Evolutionary conservation across 2,888 invertebrate species (phyloP).

Genomic region (Drosophila quinaria): DNA sequence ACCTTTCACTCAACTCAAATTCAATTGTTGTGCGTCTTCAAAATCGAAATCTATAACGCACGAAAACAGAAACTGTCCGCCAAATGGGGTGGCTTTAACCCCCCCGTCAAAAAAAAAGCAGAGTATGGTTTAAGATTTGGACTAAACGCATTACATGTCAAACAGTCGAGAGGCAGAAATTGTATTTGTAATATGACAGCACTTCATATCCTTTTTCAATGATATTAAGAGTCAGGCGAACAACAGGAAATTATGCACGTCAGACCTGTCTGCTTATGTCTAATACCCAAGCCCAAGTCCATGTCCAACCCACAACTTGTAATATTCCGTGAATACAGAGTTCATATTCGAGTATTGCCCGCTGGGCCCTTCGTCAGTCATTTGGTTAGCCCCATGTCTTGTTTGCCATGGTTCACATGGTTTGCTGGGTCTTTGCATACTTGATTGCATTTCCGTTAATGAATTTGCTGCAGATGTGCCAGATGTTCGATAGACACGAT

Average conservation of each 20-base stretch:
- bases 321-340: conserved; percentile 8
- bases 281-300: conserved; percentile 45
- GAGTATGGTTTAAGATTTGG: conserved; percentile 39
- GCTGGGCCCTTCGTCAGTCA: conserved; percentile 47
- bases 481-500: conserved; percentile 48
- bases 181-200: conserved; percentile 75
- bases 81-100: conserved; percentile 23
- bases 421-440: conserved; percentile 55
- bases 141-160: conserved; percentile 53
- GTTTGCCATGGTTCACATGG: conserved; percentile 35
- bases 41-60: conserved; percentile 69
- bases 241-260: conserved; percentile 74
- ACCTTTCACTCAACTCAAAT: conserved; percentile 75
- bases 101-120: background rate
- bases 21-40: conserved; percentile 63
- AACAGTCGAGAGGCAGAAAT: conserved; percentile 52
- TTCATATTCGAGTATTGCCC: conserved; percentile 23
- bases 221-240: conserved; percentile 54
- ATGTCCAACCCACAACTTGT: conserved; percentile 6
- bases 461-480: conserved; percentile 51
- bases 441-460: conserved; percentile 66
- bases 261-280: conserved; percentile 73
- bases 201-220: conserved; percentile 73
- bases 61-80: conserved; percentile 64
- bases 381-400: conserved; percentile 30